Percentiles rank a stretch among this genome's conserved stretches.
Evolutionary conservation across 1,140 invertebrate genomes (phyloP).

Genomic region (Euschistus heros): DNA sequence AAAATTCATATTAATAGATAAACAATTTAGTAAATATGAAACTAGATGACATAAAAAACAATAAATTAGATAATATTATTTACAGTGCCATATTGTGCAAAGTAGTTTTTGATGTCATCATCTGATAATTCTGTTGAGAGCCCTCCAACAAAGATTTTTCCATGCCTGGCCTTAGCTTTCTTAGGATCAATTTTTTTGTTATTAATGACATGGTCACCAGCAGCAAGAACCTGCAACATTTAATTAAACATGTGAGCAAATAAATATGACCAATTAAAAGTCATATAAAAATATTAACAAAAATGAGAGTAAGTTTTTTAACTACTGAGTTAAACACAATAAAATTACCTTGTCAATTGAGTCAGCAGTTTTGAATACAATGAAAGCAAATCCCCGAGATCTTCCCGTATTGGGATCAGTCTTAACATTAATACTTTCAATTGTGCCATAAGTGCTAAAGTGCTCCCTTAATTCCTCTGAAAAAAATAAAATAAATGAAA

Average conservation of each 20-base stretch:
- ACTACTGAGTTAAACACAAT: too few relatives aligned
- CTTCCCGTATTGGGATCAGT: slow-evolving; percentile 51
- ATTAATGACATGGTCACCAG: slow-evolving; percentile 81
- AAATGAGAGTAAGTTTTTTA: too few relatives aligned
- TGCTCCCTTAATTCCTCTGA: slow-evolving; percentile 81
- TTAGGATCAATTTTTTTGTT: slow-evolving; percentile 91
- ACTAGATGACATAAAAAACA: background rate
- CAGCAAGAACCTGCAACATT: slow-evolving; percentile 50
- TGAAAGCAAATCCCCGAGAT: slow-evolving; percentile 61
- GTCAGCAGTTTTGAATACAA: slow-evolving; percentile 80
- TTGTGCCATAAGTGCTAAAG: slow-evolving; percentile 51
- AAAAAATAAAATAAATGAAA: slow-evolving; percentile 37
- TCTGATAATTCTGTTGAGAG: slow-evolving; percentile 79
- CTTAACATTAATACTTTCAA: slow-evolving; percentile 53
- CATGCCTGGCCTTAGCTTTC: slow-evolving; percentile 83
- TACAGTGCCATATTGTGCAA: slow-evolving; percentile 80
- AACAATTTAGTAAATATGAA: slow-evolving; percentile 10
- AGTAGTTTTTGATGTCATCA: slow-evolving; percentile 86
- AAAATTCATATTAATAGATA: slow-evolving; percentile 29
- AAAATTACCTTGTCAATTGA: slow-evolving; percentile 72
- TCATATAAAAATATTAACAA: background rate
- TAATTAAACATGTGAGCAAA: slow-evolving; percentile 17
- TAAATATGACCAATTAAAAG: background rate
- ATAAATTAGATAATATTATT: slow-evolving; percentile 35
- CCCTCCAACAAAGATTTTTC: slow-evolving; percentile 92